Base-by-base conservation (phyloP, 1,140 invertebrate species). In the Hypothenemus hampei region DNA sequence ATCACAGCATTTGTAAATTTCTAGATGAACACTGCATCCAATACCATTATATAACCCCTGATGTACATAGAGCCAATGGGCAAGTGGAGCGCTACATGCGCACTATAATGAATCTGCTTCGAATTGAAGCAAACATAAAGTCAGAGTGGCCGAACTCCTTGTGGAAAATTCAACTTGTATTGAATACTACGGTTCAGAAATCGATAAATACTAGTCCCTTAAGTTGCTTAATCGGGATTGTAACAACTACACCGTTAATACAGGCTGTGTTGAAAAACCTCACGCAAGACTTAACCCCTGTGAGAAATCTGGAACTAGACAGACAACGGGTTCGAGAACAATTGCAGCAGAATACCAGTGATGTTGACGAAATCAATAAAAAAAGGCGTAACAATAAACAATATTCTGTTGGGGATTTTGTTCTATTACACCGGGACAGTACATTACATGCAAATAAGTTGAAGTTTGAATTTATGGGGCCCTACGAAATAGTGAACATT, bases 71-170 rank as follows among this genome's bases (percentile, higher is more conserved):
- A 50, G 55, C 58, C 5, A 68, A 70, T 20, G 67, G 65, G 1
- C 67, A 70, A 44, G 62, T 65, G 1, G 67, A 70, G 45, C 37
- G 67, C 2, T 37, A 68, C 13, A 64, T 69, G 64, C 21, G 52
- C 7, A 64, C 65, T 7, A 48, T 65, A 1, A 41, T 55, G 0
- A 59, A 66, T 29, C 43, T 63, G 46, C 8, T 65, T 7, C 46
- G 53, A 5, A 48, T 59, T 8, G 60, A 62, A 36, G n/a, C 15
- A 11, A 39, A 43, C 4, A 19, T 16, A 15, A 13, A 20, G 16
- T 26, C 36, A 44, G 35, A 24, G 1, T 57, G 33, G 47, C 31
- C 49, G 23, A 43, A 31, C 23, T 15, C 7, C 6, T 19, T 55
- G 3, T 55, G 49, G 45, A 57, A 57, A 43, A 41, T 57, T 13